These are phyloP conservation scores for Agrenia bidenticulata DNA, from an alignment of 2,888 invertebrate species.

Conservation along the genomic window DNA sequence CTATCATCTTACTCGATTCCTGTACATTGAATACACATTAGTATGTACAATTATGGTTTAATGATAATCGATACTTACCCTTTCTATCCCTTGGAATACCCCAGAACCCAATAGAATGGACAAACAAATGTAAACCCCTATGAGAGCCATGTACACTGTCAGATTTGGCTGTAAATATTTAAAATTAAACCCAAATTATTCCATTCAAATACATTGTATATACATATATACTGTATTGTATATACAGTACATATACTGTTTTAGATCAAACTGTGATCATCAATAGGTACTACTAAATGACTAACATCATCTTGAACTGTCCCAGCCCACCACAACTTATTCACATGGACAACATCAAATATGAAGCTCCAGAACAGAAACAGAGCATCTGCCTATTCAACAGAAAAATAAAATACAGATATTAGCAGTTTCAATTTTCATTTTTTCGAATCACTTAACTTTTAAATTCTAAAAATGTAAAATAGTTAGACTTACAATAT, in stretches of 20 bases:
- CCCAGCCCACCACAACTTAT: constrained; percentile 35
- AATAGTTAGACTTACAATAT: constrained; percentile 34
- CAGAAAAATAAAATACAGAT: no score
- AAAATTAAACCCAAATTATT: no score
- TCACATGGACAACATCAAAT: constrained; percentile 37
- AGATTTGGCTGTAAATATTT: constrained; percentile 25
- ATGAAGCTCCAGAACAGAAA: constrained; percentile 36
- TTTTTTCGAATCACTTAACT: no score
- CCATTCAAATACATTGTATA: no score
- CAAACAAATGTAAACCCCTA: constrained; percentile 34
- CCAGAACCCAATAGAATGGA: constrained; percentile 35
- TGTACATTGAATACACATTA: no score
- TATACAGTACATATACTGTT: no score
- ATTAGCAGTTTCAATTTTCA: not conserved
- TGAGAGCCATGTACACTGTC: constrained; percentile 29
- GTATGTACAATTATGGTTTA: not conserved
- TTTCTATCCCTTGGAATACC: constrained; percentile 35
- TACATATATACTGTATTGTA: no score
- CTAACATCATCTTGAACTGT: constrained; percentile 33
- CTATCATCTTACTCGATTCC: constrained; percentile 29
- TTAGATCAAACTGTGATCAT: no score
- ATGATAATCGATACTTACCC: constrained; percentile 15
- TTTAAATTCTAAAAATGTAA: no score
- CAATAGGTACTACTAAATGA: not conserved
- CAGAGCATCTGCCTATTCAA: constrained; percentile 37